These are phyloP conservation scores for Coracopsis vasa DNA, from an alignment of 2,113 vertebrate species.

Conservation along the genomic window DNA sequence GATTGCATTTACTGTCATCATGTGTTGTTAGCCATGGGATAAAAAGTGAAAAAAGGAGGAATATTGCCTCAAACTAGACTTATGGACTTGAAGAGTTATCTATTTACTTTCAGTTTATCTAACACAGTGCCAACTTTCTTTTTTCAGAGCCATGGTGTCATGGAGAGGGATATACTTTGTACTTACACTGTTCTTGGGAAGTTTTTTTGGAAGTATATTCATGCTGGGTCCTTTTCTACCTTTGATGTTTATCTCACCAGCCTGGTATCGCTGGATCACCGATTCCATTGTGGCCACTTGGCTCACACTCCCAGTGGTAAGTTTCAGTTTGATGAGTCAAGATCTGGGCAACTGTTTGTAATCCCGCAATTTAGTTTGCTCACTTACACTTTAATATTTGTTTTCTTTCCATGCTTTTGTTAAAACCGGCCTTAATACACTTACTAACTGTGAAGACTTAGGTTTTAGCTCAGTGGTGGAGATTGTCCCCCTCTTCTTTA, in stretches of 20 bases:
- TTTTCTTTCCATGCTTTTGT: not conserved
- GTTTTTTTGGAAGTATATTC: conserved; percentile 94
- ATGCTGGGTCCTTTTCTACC: conserved; percentile 92
- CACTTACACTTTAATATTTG: not conserved
- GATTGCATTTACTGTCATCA: not conserved
- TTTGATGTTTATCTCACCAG: conserved; percentile 88
- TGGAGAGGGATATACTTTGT: conserved; percentile 90
- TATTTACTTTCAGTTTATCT: not conserved
- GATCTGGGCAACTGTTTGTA: not conserved
- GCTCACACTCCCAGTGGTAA: conserved; percentile 96
- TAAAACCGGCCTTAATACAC: not conserved
- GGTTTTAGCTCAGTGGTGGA: not conserved
- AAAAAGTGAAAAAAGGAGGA: not conserved
- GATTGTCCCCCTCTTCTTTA: not conserved
- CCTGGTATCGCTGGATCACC: conserved; percentile 96
- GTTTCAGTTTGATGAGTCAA: conserved; percentile 20
- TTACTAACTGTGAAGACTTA: not conserved
- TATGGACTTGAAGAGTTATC: not conserved
- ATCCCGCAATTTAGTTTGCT: not conserved
- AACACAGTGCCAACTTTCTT: not conserved
- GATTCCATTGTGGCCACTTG: conserved; percentile 92
- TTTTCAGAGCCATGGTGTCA: conserved; percentile 88
- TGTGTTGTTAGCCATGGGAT: not conserved
- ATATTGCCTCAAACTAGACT: not conserved
- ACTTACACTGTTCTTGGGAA: conserved; percentile 87